A percentile compares a stretch with the other conserved stretches of the same genome.
Evolutionary conservation across 2,797 vertebrate species (phyloP).

Genomic region (Enteromius trimaculatus): DNA sequence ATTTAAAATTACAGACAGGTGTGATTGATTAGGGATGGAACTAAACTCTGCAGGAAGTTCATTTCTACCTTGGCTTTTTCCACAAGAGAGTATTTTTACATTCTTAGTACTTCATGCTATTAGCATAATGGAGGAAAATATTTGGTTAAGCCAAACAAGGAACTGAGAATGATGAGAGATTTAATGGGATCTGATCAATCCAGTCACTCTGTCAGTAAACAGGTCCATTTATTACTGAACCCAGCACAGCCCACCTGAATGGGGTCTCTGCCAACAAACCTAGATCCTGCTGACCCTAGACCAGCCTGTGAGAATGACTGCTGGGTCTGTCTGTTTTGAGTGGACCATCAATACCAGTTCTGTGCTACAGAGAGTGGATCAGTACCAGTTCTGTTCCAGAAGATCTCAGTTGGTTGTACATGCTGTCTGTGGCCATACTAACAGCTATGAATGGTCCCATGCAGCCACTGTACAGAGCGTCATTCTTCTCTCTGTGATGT

Average conservation of each 20-base stretch:
- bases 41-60: slow-evolving; percentile 10
- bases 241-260: slow-evolving; percentile 1
- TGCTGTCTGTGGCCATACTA: slow-evolving; percentile 67
- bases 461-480: slow-evolving; percentile 78
- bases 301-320: slow-evolving; percentile 38
- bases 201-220: slow-evolving; percentile 45
- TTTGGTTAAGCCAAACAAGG: slow-evolving; percentile 28
- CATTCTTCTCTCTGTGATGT: slow-evolving; percentile 79
- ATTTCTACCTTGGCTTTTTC: not conserved
- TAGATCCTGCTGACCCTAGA: slow-evolving; percentile 39
- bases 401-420: slow-evolving; percentile 67
- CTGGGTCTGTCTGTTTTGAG: slow-evolving; percentile 38
- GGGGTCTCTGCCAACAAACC: slow-evolving; percentile 34
- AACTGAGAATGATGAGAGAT: slow-evolving; percentile 36
- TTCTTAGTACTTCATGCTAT: not conserved
- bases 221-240: slow-evolving; percentile 32
- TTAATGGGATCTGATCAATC: slow-evolving; percentile 36
- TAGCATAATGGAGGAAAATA: not conserved
- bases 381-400: slow-evolving; percentile 76
- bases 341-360: slow-evolving; percentile 74
- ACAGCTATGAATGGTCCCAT: slow-evolving; percentile 78
- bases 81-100: not conserved
- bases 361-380: slow-evolving; percentile 67
- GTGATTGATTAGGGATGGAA: not conserved
- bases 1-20: slow-evolving; percentile 2